Evolutionary conservation across 2,888 invertebrate species (phyloP).

Genomic region (Rotaria magnacalcarata): DNA sequence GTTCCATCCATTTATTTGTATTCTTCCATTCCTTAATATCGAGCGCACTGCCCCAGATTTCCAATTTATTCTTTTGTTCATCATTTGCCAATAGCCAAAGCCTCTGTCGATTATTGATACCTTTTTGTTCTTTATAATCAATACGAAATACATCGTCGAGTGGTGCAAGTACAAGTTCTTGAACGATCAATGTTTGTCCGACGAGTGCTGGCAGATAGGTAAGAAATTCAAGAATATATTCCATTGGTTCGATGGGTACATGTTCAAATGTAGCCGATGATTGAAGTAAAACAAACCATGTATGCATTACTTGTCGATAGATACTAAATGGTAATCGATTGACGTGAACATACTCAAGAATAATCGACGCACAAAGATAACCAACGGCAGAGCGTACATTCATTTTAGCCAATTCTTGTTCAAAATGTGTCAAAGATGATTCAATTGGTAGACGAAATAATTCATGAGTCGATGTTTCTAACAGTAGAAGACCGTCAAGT

Average conservation of each 20-base stretch:
- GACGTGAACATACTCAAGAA: not conserved
- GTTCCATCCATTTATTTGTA: no score
- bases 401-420: not conserved
- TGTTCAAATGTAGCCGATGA: not conserved
- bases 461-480: not conserved
- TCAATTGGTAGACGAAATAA: not conserved
- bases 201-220: not conserved
- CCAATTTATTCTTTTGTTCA: no score
- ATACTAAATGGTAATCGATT: not conserved
- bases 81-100: no score
- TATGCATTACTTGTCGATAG: not conserved
- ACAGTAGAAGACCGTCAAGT: not conserved
- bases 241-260: not conserved
- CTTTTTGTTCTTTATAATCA: not conserved
- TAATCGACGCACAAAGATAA: not conserved
- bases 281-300: not conserved
- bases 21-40: no score
- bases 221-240: not conserved
- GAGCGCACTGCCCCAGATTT: no score
- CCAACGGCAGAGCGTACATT: not conserved
- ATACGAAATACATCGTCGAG: not conserved
- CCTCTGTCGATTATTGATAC: no score
- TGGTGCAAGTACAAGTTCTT: not conserved
- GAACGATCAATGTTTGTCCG: not conserved
- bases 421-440: not conserved